These are phyloP conservation scores for Rhagonycha lutea DNA, from an alignment of 2,888 invertebrate genomes.

Conservation along the genomic window DNA sequence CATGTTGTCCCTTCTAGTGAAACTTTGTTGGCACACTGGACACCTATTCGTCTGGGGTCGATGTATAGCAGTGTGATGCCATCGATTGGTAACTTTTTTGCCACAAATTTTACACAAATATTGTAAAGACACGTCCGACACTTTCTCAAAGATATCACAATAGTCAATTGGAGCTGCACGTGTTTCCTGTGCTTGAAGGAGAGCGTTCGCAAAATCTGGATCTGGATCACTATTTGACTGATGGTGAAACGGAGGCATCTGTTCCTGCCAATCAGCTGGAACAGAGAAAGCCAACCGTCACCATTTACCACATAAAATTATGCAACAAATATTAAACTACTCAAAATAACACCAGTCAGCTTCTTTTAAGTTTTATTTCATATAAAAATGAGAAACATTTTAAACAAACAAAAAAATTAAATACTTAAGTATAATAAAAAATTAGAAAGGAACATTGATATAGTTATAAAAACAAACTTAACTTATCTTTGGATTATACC, in stretches of 20 bases:
- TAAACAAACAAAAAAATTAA: background rate
- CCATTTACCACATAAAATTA: slow-evolving; percentile 35
- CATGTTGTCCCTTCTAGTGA: slow-evolving; percentile 70
- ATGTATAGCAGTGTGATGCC: slow-evolving; percentile 71
- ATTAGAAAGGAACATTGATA: background rate
- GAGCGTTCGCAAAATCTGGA: slow-evolving; percentile 5
- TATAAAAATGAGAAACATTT: background rate
- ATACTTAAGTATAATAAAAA: background rate
- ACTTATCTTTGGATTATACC: background rate
- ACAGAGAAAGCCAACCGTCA: slow-evolving; percentile 48
- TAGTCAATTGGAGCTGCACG: slow-evolving; percentile 41
- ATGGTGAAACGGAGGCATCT: slow-evolving; percentile 39
- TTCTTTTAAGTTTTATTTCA: background rate
- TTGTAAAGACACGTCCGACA: slow-evolving; percentile 49
- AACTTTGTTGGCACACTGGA: slow-evolving; percentile 64
- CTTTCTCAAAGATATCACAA: slow-evolving; percentile 46
- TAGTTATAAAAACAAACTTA: background rate
- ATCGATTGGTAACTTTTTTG: slow-evolving; percentile 68
- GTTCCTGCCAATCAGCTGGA: slow-evolving; percentile 49
- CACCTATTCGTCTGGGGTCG: slow-evolving; percentile 66
- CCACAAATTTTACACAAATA: slow-evolving; percentile 67
- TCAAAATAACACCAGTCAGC: background rate
- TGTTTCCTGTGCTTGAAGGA: slow-evolving; percentile 14
- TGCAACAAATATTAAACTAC: background rate
- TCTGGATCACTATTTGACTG: slow-evolving; percentile 15